Percentiles rank a stretch among this genome's conserved stretches.
These are phyloP conservation scores for Dicyrtoma fusca DNA, from an alignment of 2,888 invertebrate species.

Conservation along the genomic window DNA sequence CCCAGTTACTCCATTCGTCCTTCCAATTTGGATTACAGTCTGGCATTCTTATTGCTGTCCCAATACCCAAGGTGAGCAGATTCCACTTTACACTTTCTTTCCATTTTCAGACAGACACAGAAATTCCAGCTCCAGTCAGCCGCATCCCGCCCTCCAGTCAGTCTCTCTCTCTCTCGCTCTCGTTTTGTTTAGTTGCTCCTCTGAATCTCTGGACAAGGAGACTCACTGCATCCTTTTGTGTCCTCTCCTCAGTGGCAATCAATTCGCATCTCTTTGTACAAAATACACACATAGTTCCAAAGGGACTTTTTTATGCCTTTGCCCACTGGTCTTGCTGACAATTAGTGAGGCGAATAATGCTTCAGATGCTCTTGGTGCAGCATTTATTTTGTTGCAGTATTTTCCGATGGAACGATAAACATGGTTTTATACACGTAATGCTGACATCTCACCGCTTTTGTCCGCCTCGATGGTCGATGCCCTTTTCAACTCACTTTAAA, in stretches of 20 bases:
- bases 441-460: no score
- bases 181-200: background rate
- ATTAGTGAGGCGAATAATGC: background rate
- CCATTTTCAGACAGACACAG: background rate
- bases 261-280: background rate
- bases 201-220: no score
- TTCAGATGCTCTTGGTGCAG: background rate
- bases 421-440: no score
- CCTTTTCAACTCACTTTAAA: no score
- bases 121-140: background rate
- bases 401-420: no score
- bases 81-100: background rate
- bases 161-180: background rate
- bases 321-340: no score
- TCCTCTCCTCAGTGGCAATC: background rate
- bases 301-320: background rate
- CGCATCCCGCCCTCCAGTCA: background rate
- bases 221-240: background rate
- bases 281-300: no score
- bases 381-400: background rate
- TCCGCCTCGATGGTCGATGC: no score
- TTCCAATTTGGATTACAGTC: conserved; percentile 66
- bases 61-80: conserved; percentile 72
- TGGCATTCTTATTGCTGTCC: conserved; percentile 86
- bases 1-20: conserved; percentile 69